phyloP scores from a whole-genome alignment of 2,797 vertebrate species.

The Onychomys arenicola region DNA sequence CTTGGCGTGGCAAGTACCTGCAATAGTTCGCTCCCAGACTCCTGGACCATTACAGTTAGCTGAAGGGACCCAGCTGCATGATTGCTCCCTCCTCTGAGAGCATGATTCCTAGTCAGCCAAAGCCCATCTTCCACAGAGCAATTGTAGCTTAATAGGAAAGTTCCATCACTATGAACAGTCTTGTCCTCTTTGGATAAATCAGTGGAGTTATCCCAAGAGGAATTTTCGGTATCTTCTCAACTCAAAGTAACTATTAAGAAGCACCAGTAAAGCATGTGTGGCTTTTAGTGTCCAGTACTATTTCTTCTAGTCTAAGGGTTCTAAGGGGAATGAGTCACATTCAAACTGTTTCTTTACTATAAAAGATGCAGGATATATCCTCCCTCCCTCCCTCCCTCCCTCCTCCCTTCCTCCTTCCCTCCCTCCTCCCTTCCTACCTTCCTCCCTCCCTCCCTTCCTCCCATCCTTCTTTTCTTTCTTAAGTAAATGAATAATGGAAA shows the following conservation, averaged over 20 bases:
- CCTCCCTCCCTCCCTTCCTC: not conserved
- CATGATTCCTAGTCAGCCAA: slow-evolving; percentile 70
- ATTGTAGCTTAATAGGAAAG: slow-evolving; percentile 82
- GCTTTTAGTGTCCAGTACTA: slow-evolving; percentile 59
- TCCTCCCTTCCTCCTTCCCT: not conserved
- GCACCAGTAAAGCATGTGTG: slow-evolving; percentile 64
- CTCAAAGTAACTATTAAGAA: slow-evolving; percentile 72
- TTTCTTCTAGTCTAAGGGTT: slow-evolving; percentile 65
- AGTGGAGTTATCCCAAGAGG: slow-evolving; percentile 75
- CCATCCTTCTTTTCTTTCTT: not conserved
- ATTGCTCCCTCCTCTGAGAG: slow-evolving; percentile 55
- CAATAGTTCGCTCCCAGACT: no score
- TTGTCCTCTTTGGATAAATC: slow-evolving; percentile 82
- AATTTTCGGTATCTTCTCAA: slow-evolving; percentile 67
- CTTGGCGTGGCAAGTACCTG: not conserved
- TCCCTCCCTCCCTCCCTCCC: not conserved
- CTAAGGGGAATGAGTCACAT: slow-evolving; percentile 30
- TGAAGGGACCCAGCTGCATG: not conserved
- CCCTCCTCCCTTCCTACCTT: not conserved
- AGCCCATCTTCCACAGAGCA: slow-evolving; percentile 81
- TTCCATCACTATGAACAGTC: slow-evolving; percentile 81
- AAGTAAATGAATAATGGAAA: not conserved
- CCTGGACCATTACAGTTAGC: not conserved
- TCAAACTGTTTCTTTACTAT: slow-evolving; percentile 35
- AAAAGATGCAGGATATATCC: not conserved